Percentiles rank a stretch among this genome's conserved stretches.
phyloP scores from a whole-genome alignment of 1,140 invertebrate genomes.

The Maconellicoccus hirsutus region DNA sequence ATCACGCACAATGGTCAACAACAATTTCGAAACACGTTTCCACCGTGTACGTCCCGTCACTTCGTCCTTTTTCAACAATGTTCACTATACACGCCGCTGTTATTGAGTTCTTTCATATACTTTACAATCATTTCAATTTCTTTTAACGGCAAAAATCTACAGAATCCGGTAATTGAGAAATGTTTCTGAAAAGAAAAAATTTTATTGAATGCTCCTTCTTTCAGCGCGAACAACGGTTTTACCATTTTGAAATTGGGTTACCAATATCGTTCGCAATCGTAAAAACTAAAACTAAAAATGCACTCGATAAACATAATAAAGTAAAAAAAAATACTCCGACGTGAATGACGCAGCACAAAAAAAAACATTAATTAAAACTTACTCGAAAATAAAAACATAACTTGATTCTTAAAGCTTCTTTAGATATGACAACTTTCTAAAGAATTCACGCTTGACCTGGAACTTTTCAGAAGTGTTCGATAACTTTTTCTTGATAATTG shows the following conservation, averaged over 20 bases:
- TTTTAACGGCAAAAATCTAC: background rate
- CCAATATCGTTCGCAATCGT: background rate
- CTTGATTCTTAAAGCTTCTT: background rate
- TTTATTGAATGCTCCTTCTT: background rate
- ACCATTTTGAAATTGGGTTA: background rate
- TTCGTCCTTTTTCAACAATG: background rate
- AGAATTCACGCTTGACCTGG: background rate
- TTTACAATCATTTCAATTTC: slow-evolving; percentile 1
- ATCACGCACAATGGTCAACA: slow-evolving; percentile 7
- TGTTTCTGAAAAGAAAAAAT: background rate
- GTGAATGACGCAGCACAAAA: background rate
- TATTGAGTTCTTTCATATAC: background rate
- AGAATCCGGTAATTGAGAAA: background rate
- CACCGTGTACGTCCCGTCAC: background rate
- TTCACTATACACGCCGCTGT: background rate
- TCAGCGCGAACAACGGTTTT: background rate
- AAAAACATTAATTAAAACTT: background rate
- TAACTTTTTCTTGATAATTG: background rate
- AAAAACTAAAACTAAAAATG: too few species aligned
- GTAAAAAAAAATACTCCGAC: background rate
- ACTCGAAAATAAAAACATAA: background rate
- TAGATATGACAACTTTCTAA: background rate
- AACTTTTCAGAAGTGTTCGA: background rate
- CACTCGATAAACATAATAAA: background rate
- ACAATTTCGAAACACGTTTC: slow-evolving; percentile 3